phyloP scores from a whole-genome alignment of 2,888 invertebrate genomes.

The Exephanes ischioxanthus region DNA sequence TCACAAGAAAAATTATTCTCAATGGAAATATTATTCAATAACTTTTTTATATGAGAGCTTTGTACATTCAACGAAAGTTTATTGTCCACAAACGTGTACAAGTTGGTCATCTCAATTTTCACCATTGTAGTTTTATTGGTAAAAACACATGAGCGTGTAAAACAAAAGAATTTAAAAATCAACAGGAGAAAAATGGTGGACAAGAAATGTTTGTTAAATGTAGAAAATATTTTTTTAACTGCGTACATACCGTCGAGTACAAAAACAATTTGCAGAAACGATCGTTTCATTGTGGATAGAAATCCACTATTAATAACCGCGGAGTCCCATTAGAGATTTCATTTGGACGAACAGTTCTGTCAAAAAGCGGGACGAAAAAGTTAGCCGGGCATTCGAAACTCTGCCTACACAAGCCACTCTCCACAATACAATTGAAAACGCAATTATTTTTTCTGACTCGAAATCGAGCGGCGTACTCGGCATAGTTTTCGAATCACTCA shows the following conservation, averaged over 20 bases:
- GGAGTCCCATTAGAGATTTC: background rate
- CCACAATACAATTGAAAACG: conserved; percentile 19
- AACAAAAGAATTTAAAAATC: no score
- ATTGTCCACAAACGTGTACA: no score
- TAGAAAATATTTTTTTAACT: no score
- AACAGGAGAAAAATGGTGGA: no score
- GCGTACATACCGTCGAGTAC: background rate
- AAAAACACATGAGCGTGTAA: no score
- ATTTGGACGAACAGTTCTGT: conserved; percentile 1
- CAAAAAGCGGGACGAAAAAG: conserved; percentile 14
- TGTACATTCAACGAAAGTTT: no score
- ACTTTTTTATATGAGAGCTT: no score
- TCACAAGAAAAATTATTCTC: no score
- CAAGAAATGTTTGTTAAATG: no score
- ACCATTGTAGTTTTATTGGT: no score
- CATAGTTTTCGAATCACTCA: conserved; percentile 29
- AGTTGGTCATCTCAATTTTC: no score
- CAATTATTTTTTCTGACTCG: conserved; percentile 43
- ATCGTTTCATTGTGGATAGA: background rate
- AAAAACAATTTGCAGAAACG: background rate
- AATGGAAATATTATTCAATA: no score
- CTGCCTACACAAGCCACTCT: background rate
- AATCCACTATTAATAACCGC: background rate
- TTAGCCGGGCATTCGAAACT: background rate
- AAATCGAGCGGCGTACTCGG: conserved; percentile 22